These are phyloP conservation scores for Bombus balteatus DNA, from an alignment of 1,140 invertebrate genomes.

Conservation along the genomic window DNA sequence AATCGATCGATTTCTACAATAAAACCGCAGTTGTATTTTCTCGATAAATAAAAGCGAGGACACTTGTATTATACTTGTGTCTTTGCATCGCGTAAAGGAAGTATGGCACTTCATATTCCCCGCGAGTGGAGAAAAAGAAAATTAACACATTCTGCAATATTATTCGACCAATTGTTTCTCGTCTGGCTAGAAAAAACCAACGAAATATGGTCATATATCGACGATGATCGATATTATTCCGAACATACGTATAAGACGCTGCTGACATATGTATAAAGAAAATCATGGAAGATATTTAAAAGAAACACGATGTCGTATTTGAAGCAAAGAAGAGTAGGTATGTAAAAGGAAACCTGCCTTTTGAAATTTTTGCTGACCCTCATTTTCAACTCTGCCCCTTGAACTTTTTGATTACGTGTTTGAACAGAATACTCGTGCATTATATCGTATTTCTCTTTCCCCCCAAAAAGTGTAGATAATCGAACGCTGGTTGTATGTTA, in stretches of 20 bases:
- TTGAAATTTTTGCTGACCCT: constrained; percentile 17
- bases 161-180: too few relatives aligned
- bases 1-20: neutral
- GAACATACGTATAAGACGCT: neutral
- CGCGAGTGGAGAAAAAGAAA: constrained; percentile 46
- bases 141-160: too few relatives aligned
- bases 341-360: constrained; percentile 8
- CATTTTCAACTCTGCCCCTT: neutral
- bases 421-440: constrained; percentile 7
- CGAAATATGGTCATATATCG: neutral
- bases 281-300: neutral
- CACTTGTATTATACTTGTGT: neutral
- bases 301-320: neutral
- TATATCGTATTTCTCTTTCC: neutral
- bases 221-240: neutral
- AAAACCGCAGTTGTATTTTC: neutral
- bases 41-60: neutral
- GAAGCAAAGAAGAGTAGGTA: constrained; percentile 9
- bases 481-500: constrained; percentile 28
- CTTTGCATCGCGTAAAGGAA: constrained; percentile 43
- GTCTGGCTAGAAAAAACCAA: neutral
- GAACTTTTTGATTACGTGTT: constrained; percentile 6
- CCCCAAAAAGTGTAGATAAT: constrained; percentile 27
- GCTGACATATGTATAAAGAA: neutral
- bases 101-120: constrained; percentile 81